A percentile compares a stretch with the other conserved stretches of the same genome.
These are phyloP conservation scores for Drosophila parabipectinata DNA, from an alignment of 1,140 invertebrate species.

Conservation along the genomic window DNA sequence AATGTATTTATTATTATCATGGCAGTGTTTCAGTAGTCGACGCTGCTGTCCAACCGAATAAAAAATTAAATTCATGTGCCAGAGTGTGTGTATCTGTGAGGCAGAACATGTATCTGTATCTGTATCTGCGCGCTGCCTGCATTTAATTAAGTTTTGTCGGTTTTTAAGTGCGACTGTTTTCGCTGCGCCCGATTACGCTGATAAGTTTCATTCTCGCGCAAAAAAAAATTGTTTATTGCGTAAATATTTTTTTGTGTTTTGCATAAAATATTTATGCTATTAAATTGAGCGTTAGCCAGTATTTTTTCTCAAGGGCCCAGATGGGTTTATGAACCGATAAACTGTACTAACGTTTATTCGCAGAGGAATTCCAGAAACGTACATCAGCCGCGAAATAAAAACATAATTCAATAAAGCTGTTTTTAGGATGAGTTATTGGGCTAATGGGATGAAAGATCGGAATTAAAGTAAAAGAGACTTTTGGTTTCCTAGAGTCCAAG, in stretches of 20 bases:
- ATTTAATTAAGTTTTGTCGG: conserved; percentile 77
- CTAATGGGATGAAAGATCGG: not conserved
- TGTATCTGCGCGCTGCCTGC: conserved; percentile 38
- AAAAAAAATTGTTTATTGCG: conserved; percentile 18
- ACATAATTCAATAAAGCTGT: not conserved
- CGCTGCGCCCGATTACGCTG: conserved; percentile 46
- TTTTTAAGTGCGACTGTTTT: conserved; percentile 47
- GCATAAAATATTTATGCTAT: conserved; percentile 73
- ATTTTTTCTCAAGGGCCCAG: conserved; percentile 7
- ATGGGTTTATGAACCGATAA: conserved; percentile 54
- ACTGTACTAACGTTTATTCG: conserved; percentile 43
- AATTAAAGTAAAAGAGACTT: not conserved
- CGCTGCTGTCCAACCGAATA: conserved; percentile 14
- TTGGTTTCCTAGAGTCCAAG: conserved; percentile 54
- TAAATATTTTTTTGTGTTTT: conserved; percentile 52
- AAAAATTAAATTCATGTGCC: conserved; percentile 37
- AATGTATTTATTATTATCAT: conserved; percentile 48
- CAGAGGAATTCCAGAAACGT: conserved; percentile 33
- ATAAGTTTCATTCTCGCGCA: conserved; percentile 58
- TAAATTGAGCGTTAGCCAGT: conserved; percentile 58
- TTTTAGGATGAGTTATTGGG: not conserved
- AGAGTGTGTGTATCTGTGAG: conserved; percentile 1
- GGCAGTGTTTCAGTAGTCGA: conserved; percentile 6
- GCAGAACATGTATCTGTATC: conserved; percentile 8
- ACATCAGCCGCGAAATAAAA: not conserved